Evolutionary conservation across 2,888 invertebrate genomes (phyloP).

Genomic region (Galerucella nymphaeae): DNA sequence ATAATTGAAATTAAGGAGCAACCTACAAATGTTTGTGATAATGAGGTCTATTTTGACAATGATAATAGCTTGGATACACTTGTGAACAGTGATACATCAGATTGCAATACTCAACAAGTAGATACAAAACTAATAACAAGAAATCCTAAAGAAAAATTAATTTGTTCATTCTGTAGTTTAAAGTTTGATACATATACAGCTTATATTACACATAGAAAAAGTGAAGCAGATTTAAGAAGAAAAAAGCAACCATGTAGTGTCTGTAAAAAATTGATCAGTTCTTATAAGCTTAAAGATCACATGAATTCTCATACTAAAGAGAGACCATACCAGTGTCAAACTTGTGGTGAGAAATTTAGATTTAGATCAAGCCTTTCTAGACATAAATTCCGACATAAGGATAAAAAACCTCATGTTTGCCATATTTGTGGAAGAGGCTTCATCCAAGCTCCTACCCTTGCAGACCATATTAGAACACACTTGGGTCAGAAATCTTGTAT

Average conservation of each 20-base stretch:
- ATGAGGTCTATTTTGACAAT: background rate
- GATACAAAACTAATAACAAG: slow-evolving; percentile 8
- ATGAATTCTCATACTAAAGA: slow-evolving; percentile 46
- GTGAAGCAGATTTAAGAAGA: slow-evolving; percentile 43
- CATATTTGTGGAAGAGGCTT: slow-evolving; percentile 46
- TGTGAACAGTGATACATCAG: slow-evolving; percentile 15
- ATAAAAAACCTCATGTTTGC: slow-evolving; percentile 44
- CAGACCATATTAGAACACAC: slow-evolving; percentile 47
- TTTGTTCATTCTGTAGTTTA: slow-evolving; percentile 39
- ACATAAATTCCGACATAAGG: slow-evolving; percentile 41
- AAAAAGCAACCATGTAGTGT: slow-evolving; percentile 39
- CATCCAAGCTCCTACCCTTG: slow-evolving; percentile 44
- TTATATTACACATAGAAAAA: slow-evolving; percentile 42
- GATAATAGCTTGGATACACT: slow-evolving; percentile 11
- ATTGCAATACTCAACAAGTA: background rate
- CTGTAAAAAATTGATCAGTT: slow-evolving; percentile 42
- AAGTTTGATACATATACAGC: slow-evolving; percentile 37
- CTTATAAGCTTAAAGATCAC: slow-evolving; percentile 44
- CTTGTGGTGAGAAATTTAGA: slow-evolving; percentile 43
- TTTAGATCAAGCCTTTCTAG: slow-evolving; percentile 41
- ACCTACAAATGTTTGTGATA: background rate
- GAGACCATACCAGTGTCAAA: slow-evolving; percentile 40
- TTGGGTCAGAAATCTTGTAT: slow-evolving; percentile 44
- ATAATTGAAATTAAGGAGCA: slow-evolving; percentile 12
- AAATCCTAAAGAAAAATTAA: slow-evolving; percentile 13